phyloP scores from a whole-genome alignment of 2,888 invertebrate genomes.

The Drosophila macrospina region DNA sequence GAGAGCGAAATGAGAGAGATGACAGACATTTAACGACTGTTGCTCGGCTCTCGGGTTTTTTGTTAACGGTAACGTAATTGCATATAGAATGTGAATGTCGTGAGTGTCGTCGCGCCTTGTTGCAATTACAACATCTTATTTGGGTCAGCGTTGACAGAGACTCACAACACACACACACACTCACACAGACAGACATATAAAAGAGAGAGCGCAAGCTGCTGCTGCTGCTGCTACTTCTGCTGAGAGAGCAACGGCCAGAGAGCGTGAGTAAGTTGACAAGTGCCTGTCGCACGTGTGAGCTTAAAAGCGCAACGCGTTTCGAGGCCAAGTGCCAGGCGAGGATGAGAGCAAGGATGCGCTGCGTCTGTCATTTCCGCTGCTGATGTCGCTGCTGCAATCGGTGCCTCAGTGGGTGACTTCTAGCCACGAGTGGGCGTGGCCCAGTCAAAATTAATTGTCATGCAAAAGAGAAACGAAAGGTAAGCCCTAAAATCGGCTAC shows the following conservation, averaged over 20 bases:
- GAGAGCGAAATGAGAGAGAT: conserved; percentile 20
- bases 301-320: conserved; percentile 78
- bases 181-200: background rate
- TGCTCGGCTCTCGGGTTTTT: conserved; percentile 45
- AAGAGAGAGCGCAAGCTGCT: conserved; percentile 15
- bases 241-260: conserved; percentile 25
- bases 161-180: background rate
- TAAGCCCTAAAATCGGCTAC: conserved; percentile 37
- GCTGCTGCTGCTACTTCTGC: background rate
- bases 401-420: conserved; percentile 40
- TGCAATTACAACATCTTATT: conserved; percentile 80
- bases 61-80: conserved; percentile 62
- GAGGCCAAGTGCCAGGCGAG: conserved; percentile 73
- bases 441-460: conserved; percentile 14
- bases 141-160: conserved; percentile 68
- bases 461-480: background rate
- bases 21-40: conserved; percentile 33
- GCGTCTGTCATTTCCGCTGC: conserved; percentile 64
- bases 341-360: conserved; percentile 53
- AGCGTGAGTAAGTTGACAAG: conserved; percentile 53
- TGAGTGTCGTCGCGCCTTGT: conserved; percentile 74
- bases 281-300: conserved; percentile 72
- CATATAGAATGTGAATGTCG: conserved; percentile 50
- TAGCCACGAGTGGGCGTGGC: conserved; percentile 52
- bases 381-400: conserved; percentile 9